A percentile compares a stretch with the other conserved stretches of the same genome.
Conservation (phyloP, 1,140 invertebrate species). For the Tetramorium parvispinum region DNA sequence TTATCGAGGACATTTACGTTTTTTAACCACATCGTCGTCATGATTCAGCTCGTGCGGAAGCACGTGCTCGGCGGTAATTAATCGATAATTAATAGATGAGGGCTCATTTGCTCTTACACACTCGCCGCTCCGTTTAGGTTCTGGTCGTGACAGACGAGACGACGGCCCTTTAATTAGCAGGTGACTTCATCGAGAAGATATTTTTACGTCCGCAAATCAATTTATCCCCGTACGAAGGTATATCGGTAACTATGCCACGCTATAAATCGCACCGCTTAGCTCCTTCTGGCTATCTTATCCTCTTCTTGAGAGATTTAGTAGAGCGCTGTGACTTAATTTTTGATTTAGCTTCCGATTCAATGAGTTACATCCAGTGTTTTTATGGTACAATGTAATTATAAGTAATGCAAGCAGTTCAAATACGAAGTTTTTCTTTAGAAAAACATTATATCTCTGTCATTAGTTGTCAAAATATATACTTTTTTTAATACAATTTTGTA, state of each 20-base stretch:
- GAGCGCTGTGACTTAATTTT: background rate
- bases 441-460: background rate
- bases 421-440: background rate
- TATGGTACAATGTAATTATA: background rate
- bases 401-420: background rate
- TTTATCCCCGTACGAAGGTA: slow-evolving; percentile 49
- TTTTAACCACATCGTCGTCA: slow-evolving; percentile 55
- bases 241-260: slow-evolving; percentile 58
- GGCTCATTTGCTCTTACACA: slow-evolving; percentile 42
- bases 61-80: slow-evolving; percentile 56
- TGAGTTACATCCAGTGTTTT: background rate
- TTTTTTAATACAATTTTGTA: background rate
- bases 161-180: slow-evolving; percentile 57
- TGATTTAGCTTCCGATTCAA: background rate
- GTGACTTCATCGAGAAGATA: slow-evolving; percentile 42
- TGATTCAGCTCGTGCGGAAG: slow-evolving; percentile 58
- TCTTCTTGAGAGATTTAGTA: slow-evolving; percentile 5
- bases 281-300: slow-evolving; percentile 12
- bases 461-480: background rate
- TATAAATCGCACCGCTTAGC: slow-evolving; percentile 32
- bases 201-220: slow-evolving; percentile 58
- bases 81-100: slow-evolving; percentile 52
- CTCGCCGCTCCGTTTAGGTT: slow-evolving; percentile 46
- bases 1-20: slow-evolving; percentile 56
- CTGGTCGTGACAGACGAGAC: slow-evolving; percentile 37